phyloP scores from a whole-genome alignment of 2,113 vertebrate species.

The Plectropomus leopardus region DNA sequence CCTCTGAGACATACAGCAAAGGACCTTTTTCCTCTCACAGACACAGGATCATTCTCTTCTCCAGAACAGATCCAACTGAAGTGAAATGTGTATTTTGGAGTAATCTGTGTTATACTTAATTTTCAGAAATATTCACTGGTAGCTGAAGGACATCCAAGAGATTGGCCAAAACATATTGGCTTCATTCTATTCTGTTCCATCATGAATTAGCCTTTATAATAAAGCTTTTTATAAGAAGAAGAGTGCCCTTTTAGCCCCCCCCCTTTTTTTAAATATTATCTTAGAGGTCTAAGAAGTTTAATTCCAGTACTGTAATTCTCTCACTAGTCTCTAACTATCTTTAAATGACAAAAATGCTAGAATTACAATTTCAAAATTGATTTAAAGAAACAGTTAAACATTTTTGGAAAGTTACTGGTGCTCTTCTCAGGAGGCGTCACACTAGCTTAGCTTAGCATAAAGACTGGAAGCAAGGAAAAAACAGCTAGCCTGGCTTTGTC shows the following conservation, averaged over 20 bases:
- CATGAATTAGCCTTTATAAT: no score
- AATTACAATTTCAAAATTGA: neutral
- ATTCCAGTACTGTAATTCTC: neutral
- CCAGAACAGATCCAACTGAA: constrained; percentile 5
- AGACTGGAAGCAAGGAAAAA: no score
- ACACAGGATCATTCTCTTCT: constrained; percentile 6
- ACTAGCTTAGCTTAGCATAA: no score
- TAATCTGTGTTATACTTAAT: constrained; percentile 14
- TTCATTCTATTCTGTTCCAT: no score
- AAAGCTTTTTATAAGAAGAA: no score
- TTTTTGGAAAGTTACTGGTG: neutral
- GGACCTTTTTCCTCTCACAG: neutral
- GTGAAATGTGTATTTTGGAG: neutral
- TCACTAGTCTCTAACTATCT: neutral
- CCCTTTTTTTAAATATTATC: no score
- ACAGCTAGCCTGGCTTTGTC: no score
- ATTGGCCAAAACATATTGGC: no score
- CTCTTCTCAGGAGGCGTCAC: no score
- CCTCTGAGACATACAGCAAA: constrained; percentile 25
- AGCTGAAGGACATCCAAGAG: neutral
- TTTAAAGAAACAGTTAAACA: neutral
- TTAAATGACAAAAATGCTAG: neutral
- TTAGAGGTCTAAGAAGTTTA: neutral
- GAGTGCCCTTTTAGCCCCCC: no score
- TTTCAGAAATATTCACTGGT: neutral